A percentile compares a stretch with the other conserved stretches of the same genome.
Evolutionary conservation across 2,113 vertebrate species (phyloP).

Genomic region (Hypocryptadius cinnamomeus): DNA sequence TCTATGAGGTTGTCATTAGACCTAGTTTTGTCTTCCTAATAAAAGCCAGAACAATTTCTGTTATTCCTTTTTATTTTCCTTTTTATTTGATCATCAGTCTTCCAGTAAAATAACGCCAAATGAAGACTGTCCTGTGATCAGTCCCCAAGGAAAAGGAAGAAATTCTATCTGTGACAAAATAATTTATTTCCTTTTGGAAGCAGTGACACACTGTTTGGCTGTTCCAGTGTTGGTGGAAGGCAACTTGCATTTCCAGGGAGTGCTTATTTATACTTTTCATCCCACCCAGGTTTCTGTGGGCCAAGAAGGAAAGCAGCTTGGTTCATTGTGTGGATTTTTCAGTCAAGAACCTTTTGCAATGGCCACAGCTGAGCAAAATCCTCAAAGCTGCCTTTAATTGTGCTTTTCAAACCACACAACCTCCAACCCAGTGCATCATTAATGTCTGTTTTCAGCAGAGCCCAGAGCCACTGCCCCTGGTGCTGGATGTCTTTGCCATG

Average conservation of each 20-base stretch:
- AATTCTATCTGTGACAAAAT: background rate
- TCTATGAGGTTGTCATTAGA: background rate
- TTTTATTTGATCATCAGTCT: background rate
- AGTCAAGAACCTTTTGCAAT: background rate
- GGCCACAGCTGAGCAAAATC: background rate
- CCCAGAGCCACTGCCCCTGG: background rate
- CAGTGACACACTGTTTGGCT: background rate
- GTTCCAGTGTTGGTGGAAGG: background rate
- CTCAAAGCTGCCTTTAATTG: background rate
- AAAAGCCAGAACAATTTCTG: background rate
- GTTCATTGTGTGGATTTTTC: background rate
- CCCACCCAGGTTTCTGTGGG: background rate
- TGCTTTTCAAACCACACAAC: background rate
- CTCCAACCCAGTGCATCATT: background rate
- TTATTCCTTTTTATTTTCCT: background rate
- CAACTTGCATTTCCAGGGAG: background rate
- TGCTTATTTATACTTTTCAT: background rate
- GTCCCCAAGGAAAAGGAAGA: background rate
- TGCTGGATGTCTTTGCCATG: background rate
- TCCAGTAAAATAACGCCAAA: background rate
- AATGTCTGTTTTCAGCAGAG: background rate
- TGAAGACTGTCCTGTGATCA: background rate
- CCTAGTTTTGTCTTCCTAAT: background rate
- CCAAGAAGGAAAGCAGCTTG: background rate
- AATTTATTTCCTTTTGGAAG: background rate